These are phyloP conservation scores for Muraenolepis orangiensis DNA, from an alignment of 2,797 vertebrate genomes.

Conservation along the genomic window DNA sequence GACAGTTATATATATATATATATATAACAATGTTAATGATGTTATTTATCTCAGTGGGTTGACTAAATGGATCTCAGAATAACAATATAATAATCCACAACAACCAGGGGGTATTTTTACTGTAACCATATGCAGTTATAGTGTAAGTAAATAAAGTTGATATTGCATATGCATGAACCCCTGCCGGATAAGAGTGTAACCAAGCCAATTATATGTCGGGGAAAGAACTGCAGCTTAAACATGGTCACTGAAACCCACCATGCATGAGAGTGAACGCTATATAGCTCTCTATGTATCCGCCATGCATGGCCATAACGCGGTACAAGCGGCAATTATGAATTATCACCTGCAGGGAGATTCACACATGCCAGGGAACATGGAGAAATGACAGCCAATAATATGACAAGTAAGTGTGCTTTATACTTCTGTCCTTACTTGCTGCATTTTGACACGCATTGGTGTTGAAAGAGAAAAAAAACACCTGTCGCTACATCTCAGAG, in stretches of 20 bases:
- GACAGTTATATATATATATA: too few relatives aligned
- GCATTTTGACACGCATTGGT: background rate
- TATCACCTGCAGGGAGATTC: background rate
- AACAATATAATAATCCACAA: background rate
- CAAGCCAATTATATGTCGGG: background rate
- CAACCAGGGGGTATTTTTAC: background rate
- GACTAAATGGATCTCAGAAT: background rate
- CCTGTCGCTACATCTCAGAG: conserved; percentile 3
- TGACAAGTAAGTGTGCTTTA: background rate
- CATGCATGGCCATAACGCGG: background rate
- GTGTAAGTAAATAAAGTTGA: background rate
- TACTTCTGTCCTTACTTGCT: background rate
- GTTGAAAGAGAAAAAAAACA: conserved; percentile 2
- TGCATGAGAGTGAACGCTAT: background rate
- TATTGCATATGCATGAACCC: conserved; percentile 1
- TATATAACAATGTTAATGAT: background rate
- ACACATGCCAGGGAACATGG: background rate
- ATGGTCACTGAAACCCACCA: background rate
- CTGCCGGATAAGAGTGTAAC: conserved; percentile 3
- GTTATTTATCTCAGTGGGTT: background rate
- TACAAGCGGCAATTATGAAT: conserved; percentile 15
- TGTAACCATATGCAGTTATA: background rate
- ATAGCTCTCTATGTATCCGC: background rate
- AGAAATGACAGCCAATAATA: background rate
- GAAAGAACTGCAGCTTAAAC: background rate